Evolutionary conservation across 1,140 invertebrate species (phyloP).

Genomic region (Campoletis sonorensis): DNA sequence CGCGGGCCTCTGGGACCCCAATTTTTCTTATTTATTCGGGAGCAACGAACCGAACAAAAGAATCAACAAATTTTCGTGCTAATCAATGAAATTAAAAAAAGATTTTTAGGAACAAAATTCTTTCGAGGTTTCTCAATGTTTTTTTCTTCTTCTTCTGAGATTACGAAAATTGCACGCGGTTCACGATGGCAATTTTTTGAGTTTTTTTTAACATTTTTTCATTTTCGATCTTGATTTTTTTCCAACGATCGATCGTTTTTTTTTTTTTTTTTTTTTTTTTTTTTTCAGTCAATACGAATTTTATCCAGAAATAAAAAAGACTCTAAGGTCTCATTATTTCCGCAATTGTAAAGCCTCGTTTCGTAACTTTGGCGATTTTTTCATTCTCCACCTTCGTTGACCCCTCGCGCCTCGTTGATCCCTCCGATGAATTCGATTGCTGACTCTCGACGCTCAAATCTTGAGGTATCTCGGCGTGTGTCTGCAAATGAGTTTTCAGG

Average conservation of each 20-base stretch:
- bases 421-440: conserved; percentile 74
- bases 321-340: conserved; percentile 89
- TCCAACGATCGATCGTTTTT: no score
- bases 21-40: neutral
- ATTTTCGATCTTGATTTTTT: no score
- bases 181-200: neutral
- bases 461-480: conserved; percentile 88
- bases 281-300: no score
- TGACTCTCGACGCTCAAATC: conserved; percentile 82
- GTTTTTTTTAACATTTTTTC: neutral
- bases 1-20: no score
- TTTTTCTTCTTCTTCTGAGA: neutral
- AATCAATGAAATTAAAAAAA: neutral
- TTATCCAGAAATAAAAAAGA: no score
- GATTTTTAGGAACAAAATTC: conserved; percentile 20
- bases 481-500: conserved; percentile 93
- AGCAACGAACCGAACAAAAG: neutral
- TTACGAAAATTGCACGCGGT: neutral
- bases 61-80: neutral
- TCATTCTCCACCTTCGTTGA: conserved; percentile 50
- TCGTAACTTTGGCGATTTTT: conserved; percentile 75
- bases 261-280: no score
- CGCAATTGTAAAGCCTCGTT: conserved; percentile 87
- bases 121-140: neutral
- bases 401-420: conserved; percentile 61